Base-by-base conservation (phyloP, 2,888 invertebrate species). In the Leptinotarsa tumamoca region DNA sequence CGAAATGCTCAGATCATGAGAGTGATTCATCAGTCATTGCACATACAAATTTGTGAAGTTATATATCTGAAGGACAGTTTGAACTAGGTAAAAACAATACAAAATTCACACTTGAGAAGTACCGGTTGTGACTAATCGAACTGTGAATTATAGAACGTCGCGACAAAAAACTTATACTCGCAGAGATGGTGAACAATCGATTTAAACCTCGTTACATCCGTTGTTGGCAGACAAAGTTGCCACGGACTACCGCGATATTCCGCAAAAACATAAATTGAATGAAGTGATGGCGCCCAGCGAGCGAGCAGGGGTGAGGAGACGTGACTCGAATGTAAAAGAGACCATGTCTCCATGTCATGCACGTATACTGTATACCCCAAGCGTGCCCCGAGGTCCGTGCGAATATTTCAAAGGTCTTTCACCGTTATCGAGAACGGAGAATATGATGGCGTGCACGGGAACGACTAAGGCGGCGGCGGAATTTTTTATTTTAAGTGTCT, bases 381-480 rank as follows among this genome's bases (percentile, higher is more conserved):
- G 58, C 21, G 58, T 58, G 58, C 58, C 58, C 58, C 58, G 58
- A 58, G 23, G 58, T 58, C 23, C 23, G 3, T 13, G 58, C 58
- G 27, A 58, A 58, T 58, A 58, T 23, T 58, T 23, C 23, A 58
- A 21, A 58, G 58, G 58, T 58, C 58, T 58, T 58, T 58, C 58
- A 58, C 58, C 58, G 58, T 58, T 58, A 58, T 58, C 58, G 58
- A 21, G 58, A 58, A 58, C 17, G n/a, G n/a, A 52, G 52, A 52
- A 52, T 52, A n/a, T n/a, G 52, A 15, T n/a, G 15, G n/a, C 15
- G 58, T 23, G 15, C 58, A 58, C 27, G 21, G 23, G 27, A 58
- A 4, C 58, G 4, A 52, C 15, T n/a, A n/a, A 52, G 17, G 67
- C 21, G 21, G 43, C 43, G 43, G 10, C 33, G 33, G 33, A 33